Percentiles rank a stretch among this genome's conserved stretches.
Conservation (phyloP, 30 jellyfish, hydroid and myxozoan genomes). For the Catostylus mosaicus region DNA sequence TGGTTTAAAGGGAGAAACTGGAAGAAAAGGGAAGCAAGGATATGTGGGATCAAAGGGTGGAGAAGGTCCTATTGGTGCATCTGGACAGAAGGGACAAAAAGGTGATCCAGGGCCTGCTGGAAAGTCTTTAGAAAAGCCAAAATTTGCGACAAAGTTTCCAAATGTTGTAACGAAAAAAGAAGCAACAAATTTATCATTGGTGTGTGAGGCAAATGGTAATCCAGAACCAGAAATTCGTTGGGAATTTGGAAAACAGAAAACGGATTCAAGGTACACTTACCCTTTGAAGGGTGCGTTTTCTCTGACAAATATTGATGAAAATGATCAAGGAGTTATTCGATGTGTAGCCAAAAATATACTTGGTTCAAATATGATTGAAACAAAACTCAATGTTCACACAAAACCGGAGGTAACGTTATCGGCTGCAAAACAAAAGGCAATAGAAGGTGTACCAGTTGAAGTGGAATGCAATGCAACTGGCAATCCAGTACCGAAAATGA, state of each 20-base stretch:
- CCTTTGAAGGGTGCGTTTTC: conserved; percentile 14
- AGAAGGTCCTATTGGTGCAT: not conserved
- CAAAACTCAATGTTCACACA: conserved; percentile 30
- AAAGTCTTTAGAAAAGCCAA: conserved; percentile 21
- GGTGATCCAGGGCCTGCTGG: conserved; percentile 41
- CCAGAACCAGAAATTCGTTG: conserved; percentile 23
- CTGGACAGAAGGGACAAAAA: conserved; percentile 27
- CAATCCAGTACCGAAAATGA: conserved; percentile 33
- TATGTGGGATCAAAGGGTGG: not conserved
- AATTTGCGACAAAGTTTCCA: not conserved
- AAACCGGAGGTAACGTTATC: conserved; percentile 21
- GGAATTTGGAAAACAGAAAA: conserved; percentile 16
- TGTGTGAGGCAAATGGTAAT: conserved; percentile 34
- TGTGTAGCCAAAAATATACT: conserved; percentile 37
- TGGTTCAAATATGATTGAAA: conserved; percentile 7
- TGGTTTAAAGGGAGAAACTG: conserved; percentile 8
- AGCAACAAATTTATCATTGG: conserved; percentile 5
- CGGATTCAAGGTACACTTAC: conserved; percentile 27
- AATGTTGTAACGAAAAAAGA: not conserved
- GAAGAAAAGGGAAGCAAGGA: conserved; percentile 4
- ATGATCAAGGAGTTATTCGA: conserved; percentile 16
- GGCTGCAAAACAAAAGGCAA: not conserved
- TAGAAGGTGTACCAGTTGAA: not conserved
- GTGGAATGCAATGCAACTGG: conserved; percentile 27
- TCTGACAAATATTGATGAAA: not conserved